Conservation (phyloP, 1,140 invertebrate genomes). For the Drosophila tani region DNA sequence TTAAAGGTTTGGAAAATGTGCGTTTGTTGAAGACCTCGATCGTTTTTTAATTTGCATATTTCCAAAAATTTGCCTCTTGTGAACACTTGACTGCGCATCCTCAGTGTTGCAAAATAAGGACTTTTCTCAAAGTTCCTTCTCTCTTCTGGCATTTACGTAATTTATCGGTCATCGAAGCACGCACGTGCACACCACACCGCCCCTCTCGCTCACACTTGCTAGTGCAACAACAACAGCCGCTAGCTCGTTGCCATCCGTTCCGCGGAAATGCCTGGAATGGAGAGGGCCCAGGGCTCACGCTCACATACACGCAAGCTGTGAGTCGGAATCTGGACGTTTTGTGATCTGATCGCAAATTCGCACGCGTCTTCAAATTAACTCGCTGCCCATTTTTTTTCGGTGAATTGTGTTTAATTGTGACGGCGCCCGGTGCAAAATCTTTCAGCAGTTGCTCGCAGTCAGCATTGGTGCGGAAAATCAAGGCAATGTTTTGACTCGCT, state of each 20-base stretch:
- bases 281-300: constrained; percentile 30
- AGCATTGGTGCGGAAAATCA: constrained; percentile 13
- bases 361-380: constrained; percentile 13
- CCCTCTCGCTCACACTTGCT: background rate
- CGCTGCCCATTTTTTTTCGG: background rate
- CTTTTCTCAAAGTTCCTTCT: constrained; percentile 6
- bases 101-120: constrained; percentile 42
- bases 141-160: constrained; percentile 15
- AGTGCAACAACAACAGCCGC: constrained; percentile 38
- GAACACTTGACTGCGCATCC: background rate
- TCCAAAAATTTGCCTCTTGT: background rate
- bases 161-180: constrained; percentile 30
- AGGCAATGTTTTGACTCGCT: constrained; percentile 51
- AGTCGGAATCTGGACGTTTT: constrained; percentile 36
- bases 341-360: constrained; percentile 61
- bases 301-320: constrained; percentile 24
- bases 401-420: background rate
- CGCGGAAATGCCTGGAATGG: constrained; percentile 55
- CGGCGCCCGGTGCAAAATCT: background rate
- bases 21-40: background rate
- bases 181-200: constrained; percentile 25
- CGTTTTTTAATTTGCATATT: background rate
- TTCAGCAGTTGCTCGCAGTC: constrained; percentile 5
- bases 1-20: background rate
- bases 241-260: constrained; percentile 56